Evolutionary conservation across 2,113 vertebrate genomes (phyloP).

Genomic region (Poeciliopsis turrubarensis): DNA sequence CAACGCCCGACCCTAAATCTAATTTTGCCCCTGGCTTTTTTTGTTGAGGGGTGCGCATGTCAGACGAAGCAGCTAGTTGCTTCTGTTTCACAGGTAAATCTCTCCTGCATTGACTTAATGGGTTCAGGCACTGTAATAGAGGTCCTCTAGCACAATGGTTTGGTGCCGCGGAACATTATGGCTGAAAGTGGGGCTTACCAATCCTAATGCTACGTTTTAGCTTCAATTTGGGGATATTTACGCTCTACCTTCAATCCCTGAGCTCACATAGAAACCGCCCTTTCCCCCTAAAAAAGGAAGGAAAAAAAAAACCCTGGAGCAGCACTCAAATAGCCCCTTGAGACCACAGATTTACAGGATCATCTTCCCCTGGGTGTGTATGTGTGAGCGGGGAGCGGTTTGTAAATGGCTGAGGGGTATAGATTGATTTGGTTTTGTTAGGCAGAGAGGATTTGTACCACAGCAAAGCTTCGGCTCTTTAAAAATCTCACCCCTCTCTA

Average conservation of each 20-base stretch:
- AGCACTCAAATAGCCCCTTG: constrained; percentile 78
- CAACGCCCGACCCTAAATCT: constrained; percentile 40
- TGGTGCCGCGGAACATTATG: constrained; percentile 63
- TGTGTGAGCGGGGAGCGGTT: constrained; percentile 55
- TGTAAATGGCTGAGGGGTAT: constrained; percentile 51
- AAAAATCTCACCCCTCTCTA: constrained; percentile 50
- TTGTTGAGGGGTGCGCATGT: constrained; percentile 26
- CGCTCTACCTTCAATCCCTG: constrained; percentile 55
- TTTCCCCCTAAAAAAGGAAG: neutral
- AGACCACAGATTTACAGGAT: constrained; percentile 72
- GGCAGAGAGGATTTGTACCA: constrained; percentile 63
- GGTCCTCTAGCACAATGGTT: constrained; percentile 66
- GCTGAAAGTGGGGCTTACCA: constrained; percentile 65
- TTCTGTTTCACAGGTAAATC: constrained; percentile 72
- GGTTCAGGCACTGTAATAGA: constrained; percentile 63
- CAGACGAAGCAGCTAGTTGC: constrained; percentile 44
- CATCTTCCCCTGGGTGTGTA: constrained; percentile 56
- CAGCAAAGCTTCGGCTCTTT: constrained; percentile 53
- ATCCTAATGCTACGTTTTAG: constrained; percentile 80
- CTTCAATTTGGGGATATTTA: constrained; percentile 78
- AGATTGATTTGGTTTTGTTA: constrained; percentile 70
- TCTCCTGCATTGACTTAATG: constrained; percentile 73
- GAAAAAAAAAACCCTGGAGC: constrained; percentile 61
- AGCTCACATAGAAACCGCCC: constrained; percentile 38
- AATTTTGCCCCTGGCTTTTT: constrained; percentile 60